Base-by-base conservation (phyloP, 2,113 vertebrate species). In the Salvelinus namaycush region DNA sequence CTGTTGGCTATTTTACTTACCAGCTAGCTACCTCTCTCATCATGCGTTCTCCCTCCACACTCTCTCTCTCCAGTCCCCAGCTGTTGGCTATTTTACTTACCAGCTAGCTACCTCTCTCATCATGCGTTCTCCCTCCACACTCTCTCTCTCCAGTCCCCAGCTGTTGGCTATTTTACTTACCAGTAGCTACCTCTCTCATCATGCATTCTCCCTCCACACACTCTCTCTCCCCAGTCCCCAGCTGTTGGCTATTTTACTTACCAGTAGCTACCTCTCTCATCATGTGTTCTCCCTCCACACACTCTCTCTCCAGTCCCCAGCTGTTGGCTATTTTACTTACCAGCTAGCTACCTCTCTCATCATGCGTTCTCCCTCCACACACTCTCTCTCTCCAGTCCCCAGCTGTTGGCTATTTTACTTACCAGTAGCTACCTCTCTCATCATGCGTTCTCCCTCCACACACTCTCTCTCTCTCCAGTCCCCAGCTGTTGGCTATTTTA, bases 401-500 rank as follows among this genome's bases (percentile, higher is more conserved):
- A 27, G 11, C 59, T 82, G 82, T 81, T 75, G 64, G 77, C 73
- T 81, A 24, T 24, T 24, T 24, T 24, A 24, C 24, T 24, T 24
- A 24, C 24, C 24, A 24, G 24, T 24, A 24, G 24, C 24, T 24
- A 27, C 27, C 72, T 76, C 74, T 34, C 2, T 44, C 75, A 27
- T 27, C 27, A 24, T 24, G 2, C 27, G 0, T 0, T 27, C 27
- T 27, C 27, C 27, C 27, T 24, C 27, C 27, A 27, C 27, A 27
- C 27, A 27, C 27, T 0, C 1, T 83, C 1, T 24, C 73, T 79
- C 83, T n/a, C n/a, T 54, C 62, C 34, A 71, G 22, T 76, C 70
- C 59, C 69, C 78, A 27, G 13, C 54, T 82, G 82, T 81, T 75
- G 64, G 75, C 74, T 81, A 62, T 44, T 80, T 34, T 27, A 27